Percentiles rank a stretch among this genome's conserved stretches.
These are phyloP conservation scores for Horisme vitalbata DNA, from an alignment of 2,888 invertebrate genomes.

Conservation along the genomic window DNA sequence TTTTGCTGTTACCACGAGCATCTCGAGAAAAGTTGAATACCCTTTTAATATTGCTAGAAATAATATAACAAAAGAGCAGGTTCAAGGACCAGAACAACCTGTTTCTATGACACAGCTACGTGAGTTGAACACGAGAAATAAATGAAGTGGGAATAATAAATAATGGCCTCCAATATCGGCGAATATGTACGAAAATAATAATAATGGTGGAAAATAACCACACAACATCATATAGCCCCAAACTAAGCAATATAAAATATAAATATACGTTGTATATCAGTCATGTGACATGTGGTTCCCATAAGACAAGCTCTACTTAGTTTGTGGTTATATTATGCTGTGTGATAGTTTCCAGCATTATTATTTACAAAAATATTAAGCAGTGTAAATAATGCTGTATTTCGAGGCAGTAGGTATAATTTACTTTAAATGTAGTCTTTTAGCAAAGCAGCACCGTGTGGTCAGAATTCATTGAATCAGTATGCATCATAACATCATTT, in stretches of 20 bases:
- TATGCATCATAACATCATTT: neutral
- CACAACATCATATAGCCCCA: too few relatives aligned
- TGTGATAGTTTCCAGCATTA: too few relatives aligned
- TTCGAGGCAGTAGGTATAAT: neutral
- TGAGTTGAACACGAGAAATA: slow-evolving; percentile 22
- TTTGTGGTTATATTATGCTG: too few relatives aligned
- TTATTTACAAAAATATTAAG: slow-evolving; percentile 7
- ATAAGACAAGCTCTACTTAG: too few relatives aligned
- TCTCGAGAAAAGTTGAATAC: slow-evolving; percentile 13
- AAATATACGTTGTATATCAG: too few relatives aligned
- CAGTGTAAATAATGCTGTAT: neutral
- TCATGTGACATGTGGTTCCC: too few relatives aligned
- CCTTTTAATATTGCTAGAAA: slow-evolving; percentile 2
- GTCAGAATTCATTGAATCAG: neutral
- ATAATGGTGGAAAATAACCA: too few relatives aligned
- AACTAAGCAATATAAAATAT: too few relatives aligned
- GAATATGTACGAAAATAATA: slow-evolving; percentile 10
- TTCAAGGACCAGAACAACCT: slow-evolving; percentile 18
- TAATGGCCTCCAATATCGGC: slow-evolving; percentile 15
- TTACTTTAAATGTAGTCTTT: too few relatives aligned
- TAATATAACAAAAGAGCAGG: slow-evolving; percentile 1
- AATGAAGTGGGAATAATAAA: slow-evolving; percentile 25
- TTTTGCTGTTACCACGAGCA: neutral
- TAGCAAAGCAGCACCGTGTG: neutral
- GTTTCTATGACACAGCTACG: slow-evolving; percentile 19